These are phyloP conservation scores for Malthinus flaveolus DNA, from an alignment of 2,888 invertebrate species.

Conservation along the genomic window DNA sequence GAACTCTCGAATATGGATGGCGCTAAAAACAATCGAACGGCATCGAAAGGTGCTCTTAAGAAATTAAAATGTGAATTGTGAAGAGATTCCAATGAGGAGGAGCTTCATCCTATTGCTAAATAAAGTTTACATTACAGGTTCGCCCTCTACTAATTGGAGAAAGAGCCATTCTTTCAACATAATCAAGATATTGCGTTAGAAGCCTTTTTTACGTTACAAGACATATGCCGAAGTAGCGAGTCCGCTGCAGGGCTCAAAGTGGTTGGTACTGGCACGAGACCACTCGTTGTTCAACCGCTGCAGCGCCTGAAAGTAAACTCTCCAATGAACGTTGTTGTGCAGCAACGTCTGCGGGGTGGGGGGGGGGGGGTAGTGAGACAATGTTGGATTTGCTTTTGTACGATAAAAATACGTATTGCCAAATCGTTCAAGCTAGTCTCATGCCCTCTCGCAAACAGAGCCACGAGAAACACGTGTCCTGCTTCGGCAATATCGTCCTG, in stretches of 20 bases:
- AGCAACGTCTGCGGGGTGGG: slow-evolving; percentile 12
- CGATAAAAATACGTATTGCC: slow-evolving; percentile 24
- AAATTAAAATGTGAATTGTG: no score
- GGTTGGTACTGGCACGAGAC: slow-evolving; percentile 24
- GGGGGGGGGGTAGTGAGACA: slow-evolving; percentile 18
- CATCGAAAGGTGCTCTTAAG: no score
- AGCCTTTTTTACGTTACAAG: slow-evolving; percentile 13
- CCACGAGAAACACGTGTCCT: slow-evolving; percentile 26
- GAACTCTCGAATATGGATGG: no score
- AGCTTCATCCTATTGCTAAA: no score
- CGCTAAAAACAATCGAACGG: no score
- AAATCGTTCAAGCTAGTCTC: slow-evolving; percentile 24
- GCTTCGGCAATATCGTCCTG: slow-evolving; percentile 25
- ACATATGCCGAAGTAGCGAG: slow-evolving; percentile 13
- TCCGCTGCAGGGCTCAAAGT: slow-evolving; percentile 20
- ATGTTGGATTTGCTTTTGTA: no score
- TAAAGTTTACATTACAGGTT: no score
- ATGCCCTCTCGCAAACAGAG: slow-evolving; percentile 23
- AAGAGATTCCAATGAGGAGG: no score
- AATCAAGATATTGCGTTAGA: no score
- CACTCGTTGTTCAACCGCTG: no score
- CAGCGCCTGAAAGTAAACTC: slow-evolving; percentile 16
- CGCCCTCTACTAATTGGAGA: no score
- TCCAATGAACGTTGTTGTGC: slow-evolving; percentile 21
- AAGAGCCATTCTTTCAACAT: slow-evolving; percentile 3